A percentile compares a stretch with the other conserved stretches of the same genome.
phyloP scores from a whole-genome alignment of 1,140 invertebrate species.

The Calliopsis andreniformis region DNA sequence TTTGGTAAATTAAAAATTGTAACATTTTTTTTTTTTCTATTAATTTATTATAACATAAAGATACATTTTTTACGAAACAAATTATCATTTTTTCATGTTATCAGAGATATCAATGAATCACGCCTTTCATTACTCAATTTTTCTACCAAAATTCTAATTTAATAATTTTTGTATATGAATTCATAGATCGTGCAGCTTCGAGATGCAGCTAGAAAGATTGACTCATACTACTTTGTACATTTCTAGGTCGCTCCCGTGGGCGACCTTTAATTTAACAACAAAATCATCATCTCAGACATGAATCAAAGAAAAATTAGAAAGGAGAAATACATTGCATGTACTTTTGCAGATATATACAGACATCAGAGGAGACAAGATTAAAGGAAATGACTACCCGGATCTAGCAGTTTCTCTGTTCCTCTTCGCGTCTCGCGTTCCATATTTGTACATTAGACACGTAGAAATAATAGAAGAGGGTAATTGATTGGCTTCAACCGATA shows the following conservation, averaged over 20 bases:
- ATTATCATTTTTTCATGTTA: background rate
- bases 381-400: constrained; percentile 1
- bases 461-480: background rate
- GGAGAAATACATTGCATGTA: too few relatives aligned
- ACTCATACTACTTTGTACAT: background rate
- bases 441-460: background rate
- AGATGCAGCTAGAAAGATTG: background rate
- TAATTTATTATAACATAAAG: background rate
- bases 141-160: too few relatives aligned
- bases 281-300: too few relatives aligned
- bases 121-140: background rate
- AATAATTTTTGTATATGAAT: too few relatives aligned
- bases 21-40: too few relatives aligned
- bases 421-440: background rate
- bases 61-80: too few relatives aligned
- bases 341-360: background rate
- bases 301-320: background rate
- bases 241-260: background rate
- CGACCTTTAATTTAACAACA: background rate
- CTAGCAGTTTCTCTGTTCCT: background rate
- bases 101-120: background rate
- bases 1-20: too few relatives aligned
- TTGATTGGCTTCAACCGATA: background rate
- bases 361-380: background rate
- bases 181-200: background rate